Percentiles rank a stretch among this genome's conserved stretches.
phyloP scores from a whole-genome alignment of 2,888 invertebrate genomes.

The Proisotoma minuta region DNA sequence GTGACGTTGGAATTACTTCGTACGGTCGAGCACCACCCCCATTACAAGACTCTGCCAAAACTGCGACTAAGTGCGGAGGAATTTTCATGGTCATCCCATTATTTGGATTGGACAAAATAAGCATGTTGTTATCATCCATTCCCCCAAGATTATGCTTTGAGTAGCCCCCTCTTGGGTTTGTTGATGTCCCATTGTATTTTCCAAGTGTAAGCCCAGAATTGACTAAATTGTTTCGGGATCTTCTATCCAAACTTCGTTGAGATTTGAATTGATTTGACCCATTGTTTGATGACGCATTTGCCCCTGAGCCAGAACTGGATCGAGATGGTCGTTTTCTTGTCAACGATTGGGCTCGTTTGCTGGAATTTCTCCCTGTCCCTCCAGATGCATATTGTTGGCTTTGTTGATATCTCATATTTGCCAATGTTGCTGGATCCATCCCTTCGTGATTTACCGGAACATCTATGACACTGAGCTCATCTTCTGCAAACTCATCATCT shows the following conservation, averaged over 20 bases:
- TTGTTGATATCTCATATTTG: constrained; percentile 33
- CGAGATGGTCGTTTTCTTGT: constrained; percentile 37
- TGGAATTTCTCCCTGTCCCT: constrained; percentile 16
- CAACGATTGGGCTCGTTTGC: constrained; percentile 42
- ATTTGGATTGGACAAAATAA: constrained; percentile 45
- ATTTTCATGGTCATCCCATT: constrained; percentile 48
- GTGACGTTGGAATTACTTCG: constrained; percentile 43
- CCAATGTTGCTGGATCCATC: constrained; percentile 25
- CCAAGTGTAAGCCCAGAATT: constrained; percentile 12
- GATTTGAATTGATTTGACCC: constrained; percentile 36
- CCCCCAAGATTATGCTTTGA: constrained; percentile 24
- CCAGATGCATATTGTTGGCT: not conserved
- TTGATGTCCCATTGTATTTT: constrained; percentile 43
- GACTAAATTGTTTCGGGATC: constrained; percentile 31
- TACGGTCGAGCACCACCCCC: constrained; percentile 41
- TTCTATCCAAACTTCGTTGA: constrained; percentile 45
- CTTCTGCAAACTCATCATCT: constrained; percentile 47
- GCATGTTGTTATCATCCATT: constrained; percentile 42
- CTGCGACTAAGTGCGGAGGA: constrained; percentile 47
- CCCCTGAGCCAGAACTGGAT: constrained; percentile 19
- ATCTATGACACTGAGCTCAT: constrained; percentile 47
- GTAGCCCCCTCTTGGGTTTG: constrained; percentile 44
- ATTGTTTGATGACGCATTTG: constrained; percentile 23
- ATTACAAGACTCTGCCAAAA: constrained; percentile 46
- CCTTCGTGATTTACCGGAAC: constrained; percentile 45